These are phyloP conservation scores for Ceratosolen solmsi DNA, from an alignment of 1,140 invertebrate species.

Conservation along the genomic window DNA sequence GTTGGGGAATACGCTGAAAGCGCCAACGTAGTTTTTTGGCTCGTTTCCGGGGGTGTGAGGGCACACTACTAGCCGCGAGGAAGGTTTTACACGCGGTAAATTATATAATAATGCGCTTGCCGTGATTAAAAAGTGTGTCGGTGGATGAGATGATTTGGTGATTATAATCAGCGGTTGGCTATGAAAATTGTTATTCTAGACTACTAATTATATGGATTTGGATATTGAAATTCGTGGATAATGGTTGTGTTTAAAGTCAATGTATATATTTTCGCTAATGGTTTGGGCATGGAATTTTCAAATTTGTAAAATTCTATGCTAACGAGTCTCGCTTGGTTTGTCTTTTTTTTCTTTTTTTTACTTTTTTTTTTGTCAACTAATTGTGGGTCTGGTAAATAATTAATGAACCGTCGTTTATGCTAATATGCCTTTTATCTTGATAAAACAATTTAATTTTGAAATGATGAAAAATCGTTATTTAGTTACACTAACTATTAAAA, in stretches of 20 bases:
- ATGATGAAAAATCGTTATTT: neutral
- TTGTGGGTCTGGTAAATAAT: neutral
- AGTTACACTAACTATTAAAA: neutral
- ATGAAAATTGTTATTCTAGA: constrained; percentile 34
- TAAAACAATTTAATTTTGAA: constrained; percentile 28
- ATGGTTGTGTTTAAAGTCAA: constrained; percentile 7
- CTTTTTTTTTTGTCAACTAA: neutral
- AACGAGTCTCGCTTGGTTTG: neutral
- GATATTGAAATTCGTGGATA: constrained; percentile 28
- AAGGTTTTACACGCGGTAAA: constrained; percentile 23
- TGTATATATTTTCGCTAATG: constrained; percentile 21
- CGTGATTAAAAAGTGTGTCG: constrained; percentile 42
- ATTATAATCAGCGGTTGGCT: constrained; percentile 30
- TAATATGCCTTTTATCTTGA: constrained; percentile 6
- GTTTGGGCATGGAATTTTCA: neutral
- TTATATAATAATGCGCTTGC: constrained; percentile 40
- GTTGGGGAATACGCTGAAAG: neutral
- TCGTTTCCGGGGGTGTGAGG: too few species aligned
- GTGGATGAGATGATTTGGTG: constrained; percentile 23
- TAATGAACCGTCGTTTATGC: constrained; percentile 11
- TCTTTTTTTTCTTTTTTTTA: neutral
- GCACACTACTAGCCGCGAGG: too few species aligned
- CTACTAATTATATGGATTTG: constrained; percentile 28
- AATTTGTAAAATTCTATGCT: constrained; percentile 10
- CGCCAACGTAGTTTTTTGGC: too few species aligned